Conservation (phyloP, 37 sponge, comb jelly and placozoan species). For the Oopsacas minuta region DNA sequence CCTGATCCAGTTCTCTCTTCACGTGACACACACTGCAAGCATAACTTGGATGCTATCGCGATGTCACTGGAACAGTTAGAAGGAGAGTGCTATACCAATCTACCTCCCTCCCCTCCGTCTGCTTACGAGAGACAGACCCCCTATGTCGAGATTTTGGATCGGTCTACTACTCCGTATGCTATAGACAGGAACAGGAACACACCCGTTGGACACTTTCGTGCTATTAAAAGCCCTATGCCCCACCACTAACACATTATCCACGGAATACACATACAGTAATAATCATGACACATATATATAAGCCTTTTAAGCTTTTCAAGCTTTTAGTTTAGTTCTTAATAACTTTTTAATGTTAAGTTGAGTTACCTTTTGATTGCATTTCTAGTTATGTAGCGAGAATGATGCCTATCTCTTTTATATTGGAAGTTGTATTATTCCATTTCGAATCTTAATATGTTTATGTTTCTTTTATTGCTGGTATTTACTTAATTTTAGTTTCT, state of each 20-base stretch:
- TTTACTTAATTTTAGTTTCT: too few relatives aligned
- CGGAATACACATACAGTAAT: not conserved
- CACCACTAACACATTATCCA: not conserved
- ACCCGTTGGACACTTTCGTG: not conserved
- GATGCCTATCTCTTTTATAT: conserved; percentile 15
- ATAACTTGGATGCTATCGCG: conserved; percentile 66
- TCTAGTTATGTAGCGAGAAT: not conserved
- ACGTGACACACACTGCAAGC: not conserved
- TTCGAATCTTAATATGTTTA: too few relatives aligned
- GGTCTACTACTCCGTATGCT: not conserved
- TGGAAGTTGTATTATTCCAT: too few relatives aligned
- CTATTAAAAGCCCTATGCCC: conserved; percentile 9
- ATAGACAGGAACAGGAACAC: not conserved
- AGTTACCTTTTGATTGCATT: not conserved
- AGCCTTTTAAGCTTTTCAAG: not conserved
- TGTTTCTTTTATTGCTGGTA: too few relatives aligned
- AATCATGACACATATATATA: not conserved
- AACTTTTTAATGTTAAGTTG: conserved; percentile 16
- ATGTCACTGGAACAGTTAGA: conserved; percentile 73
- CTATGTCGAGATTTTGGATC: conserved; percentile 9
- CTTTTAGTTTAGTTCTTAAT: not conserved
- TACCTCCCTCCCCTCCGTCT: not conserved
- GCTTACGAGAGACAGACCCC: conserved; percentile 12
- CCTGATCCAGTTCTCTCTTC: not conserved
- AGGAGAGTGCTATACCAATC: conserved; percentile 34